Conservation (phyloP, 2,888 invertebrate species). For the Catocala nupta region DNA sequence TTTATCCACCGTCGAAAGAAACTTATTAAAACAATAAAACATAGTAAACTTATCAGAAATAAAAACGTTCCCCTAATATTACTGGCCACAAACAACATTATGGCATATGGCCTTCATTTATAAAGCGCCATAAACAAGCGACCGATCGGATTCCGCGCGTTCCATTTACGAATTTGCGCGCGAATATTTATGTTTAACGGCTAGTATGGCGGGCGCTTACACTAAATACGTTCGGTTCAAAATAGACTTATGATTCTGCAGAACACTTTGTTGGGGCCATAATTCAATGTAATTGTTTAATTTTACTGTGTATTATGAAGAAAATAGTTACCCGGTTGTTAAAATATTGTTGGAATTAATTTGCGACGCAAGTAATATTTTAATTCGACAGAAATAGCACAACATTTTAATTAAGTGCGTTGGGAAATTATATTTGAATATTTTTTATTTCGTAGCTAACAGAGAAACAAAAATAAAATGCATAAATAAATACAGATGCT, state of each 20-base stretch:
- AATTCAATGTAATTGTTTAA: neutral
- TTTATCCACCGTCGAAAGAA: too few species aligned
- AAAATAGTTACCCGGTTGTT: too few species aligned
- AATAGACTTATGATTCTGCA: slow-evolving; percentile 17
- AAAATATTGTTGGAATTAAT: too few species aligned
- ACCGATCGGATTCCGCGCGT: slow-evolving; percentile 55
- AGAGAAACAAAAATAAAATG: too few species aligned
- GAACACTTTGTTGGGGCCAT: slow-evolving; percentile 8
- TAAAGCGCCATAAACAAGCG: slow-evolving; percentile 46
- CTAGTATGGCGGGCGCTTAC: slow-evolving; percentile 23
- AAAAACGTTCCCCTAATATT: slow-evolving; percentile 14
- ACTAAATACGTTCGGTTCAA: slow-evolving; percentile 19
- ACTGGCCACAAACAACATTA: slow-evolving; percentile 52
- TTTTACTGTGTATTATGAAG: neutral
- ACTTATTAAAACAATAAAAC: too few species aligned
- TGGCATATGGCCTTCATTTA: slow-evolving; percentile 62
- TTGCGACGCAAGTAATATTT: too few species aligned
- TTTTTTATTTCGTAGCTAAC: too few species aligned
- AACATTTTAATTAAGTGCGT: too few species aligned
- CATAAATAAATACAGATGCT: too few species aligned
- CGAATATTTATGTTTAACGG: slow-evolving; percentile 58
- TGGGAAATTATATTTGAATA: too few species aligned
- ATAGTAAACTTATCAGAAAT: neutral
- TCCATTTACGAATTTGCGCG: slow-evolving; percentile 55
- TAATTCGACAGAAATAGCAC: too few species aligned